A percentile compares a stretch with the other conserved stretches of the same genome.
Conservation (phyloP, 2,113 vertebrate species). For the Pseudolaguvia tuberculata region DNA sequence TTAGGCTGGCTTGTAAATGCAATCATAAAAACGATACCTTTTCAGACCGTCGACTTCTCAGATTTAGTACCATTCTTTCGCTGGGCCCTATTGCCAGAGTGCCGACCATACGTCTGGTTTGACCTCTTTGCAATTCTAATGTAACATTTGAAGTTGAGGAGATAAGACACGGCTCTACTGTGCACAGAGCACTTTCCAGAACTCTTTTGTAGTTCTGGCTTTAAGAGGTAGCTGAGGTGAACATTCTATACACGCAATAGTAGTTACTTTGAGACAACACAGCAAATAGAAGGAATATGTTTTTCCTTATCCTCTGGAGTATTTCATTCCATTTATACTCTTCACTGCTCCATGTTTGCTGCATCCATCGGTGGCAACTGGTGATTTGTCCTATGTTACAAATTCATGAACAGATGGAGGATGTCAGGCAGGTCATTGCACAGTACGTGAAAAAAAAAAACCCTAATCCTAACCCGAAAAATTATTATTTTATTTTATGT, state of each 20-base stretch:
- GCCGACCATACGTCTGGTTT: background rate
- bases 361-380: background rate
- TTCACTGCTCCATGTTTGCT: background rate
- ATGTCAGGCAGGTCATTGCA: background rate
- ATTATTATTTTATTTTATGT: no score
- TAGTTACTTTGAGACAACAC: background rate
- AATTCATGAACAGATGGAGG: conserved; percentile 7
- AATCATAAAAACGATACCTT: conserved; percentile 38
- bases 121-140: conserved; percentile 35
- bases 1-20: conserved; percentile 32
- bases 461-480: no score
- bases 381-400: conserved; percentile 9
- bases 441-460: no score
- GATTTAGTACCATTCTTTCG: conserved; percentile 24
- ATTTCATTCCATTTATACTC: conserved; percentile 15
- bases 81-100: background rate
- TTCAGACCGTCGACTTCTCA: conserved; percentile 21
- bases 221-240: conserved; percentile 7
- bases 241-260: background rate
- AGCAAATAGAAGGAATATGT: conserved; percentile 9
- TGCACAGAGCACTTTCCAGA: background rate
- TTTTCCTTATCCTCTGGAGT: background rate
- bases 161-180: conserved; percentile 27
- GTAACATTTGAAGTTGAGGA: conserved; percentile 34
- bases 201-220: conserved; percentile 7